Percentiles rank a stretch among this genome's conserved stretches.
These are phyloP conservation scores for Psittacula derbiana DNA, from an alignment of 2,797 vertebrate genomes.

Conservation along the genomic window DNA sequence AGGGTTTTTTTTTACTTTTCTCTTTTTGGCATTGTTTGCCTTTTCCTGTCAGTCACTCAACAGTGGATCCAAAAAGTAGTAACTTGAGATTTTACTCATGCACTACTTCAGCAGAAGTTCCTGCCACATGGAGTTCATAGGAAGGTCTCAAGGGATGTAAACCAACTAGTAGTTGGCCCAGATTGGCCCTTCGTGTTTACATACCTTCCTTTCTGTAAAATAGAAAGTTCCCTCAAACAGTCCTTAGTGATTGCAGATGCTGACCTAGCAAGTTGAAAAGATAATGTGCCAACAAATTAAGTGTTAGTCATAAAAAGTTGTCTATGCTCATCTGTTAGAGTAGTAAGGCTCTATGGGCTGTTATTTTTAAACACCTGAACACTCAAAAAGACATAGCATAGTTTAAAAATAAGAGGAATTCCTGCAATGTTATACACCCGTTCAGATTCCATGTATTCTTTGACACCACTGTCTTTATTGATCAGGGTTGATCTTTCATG, in stretches of 20 bases:
- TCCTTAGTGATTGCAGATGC: neutral
- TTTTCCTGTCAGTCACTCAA: constrained; percentile 2
- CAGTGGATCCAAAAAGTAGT: neutral
- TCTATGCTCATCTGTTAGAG: neutral
- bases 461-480: rapidly evolving
- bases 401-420: neutral
- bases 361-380: neutral
- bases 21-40: neutral
- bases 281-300: neutral
- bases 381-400: neutral
- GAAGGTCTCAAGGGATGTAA: neutral
- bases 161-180: neutral
- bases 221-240: neutral
- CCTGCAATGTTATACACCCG: neutral
- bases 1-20: neutral
- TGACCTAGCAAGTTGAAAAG: neutral
- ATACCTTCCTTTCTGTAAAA: neutral
- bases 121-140: neutral
- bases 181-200: neutral
- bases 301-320: neutral
- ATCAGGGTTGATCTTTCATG: neutral
- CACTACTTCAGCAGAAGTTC: neutral
- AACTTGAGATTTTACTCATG: constrained; percentile 21
- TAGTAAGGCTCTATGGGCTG: neutral
- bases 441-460: neutral